Conservation (phyloP, 2,113 vertebrate genomes). For the Columbina picui region DNA sequence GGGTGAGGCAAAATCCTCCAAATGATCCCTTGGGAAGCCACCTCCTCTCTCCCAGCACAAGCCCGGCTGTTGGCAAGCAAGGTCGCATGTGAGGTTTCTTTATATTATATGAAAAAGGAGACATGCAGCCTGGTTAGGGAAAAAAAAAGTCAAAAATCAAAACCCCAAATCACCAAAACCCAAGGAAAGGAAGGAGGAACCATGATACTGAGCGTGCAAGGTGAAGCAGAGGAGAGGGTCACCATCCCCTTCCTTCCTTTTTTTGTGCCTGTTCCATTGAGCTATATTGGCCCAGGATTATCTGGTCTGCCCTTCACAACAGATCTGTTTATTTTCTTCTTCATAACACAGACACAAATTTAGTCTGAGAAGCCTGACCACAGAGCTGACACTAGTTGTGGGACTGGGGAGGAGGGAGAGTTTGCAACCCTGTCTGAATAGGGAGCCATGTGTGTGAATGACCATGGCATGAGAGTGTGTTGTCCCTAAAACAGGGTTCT, state of each 20-base stretch:
- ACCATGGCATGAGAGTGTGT: not conserved
- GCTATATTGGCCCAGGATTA: not conserved
- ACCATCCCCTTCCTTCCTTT: not conserved
- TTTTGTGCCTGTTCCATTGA: not conserved
- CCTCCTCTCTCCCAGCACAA: not conserved
- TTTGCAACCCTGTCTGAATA: not conserved
- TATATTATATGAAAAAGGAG: not conserved
- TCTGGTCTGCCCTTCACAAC: not conserved
- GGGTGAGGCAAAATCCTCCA: not conserved
- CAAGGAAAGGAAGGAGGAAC: not conserved
- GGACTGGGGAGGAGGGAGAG: not conserved
- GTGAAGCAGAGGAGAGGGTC: not conserved
- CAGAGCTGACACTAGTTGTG: not conserved
- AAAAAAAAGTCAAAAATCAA: not conserved
- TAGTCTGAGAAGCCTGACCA: not conserved
- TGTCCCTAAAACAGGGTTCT: no score
- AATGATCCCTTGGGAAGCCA: not conserved
- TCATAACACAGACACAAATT: not conserved
- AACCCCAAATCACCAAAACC: not conserved
- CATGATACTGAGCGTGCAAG: accelerated
- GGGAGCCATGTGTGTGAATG: not conserved
- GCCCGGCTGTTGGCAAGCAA: not conserved
- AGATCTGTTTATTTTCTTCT: not conserved
- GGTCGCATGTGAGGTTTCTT: not conserved
- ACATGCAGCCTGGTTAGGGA: not conserved